These are phyloP conservation scores for Nomada flava DNA, from an alignment of 2,888 invertebrate genomes.

Conservation along the genomic window DNA sequence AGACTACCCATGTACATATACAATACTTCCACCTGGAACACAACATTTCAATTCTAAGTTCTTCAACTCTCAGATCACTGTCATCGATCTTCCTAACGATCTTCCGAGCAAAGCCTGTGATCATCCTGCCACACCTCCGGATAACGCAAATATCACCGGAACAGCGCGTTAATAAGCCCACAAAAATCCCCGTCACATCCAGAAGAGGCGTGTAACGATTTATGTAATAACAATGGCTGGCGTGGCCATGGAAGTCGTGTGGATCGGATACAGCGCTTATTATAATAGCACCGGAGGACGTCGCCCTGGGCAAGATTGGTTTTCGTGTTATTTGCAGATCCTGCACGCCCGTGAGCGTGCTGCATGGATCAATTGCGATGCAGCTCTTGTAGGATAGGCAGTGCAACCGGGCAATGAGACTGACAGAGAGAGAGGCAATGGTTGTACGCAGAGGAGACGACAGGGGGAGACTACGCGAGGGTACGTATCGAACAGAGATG, in stretches of 20 bases:
- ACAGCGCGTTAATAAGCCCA: slow-evolving; percentile 15
- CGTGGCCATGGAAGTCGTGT: slow-evolving; percentile 32
- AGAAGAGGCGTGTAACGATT: slow-evolving; percentile 23
- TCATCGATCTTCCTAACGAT: not conserved
- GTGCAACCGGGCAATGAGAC: slow-evolving; percentile 20
- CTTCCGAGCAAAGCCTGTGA: not conserved
- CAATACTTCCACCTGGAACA: not conserved
- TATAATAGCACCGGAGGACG: slow-evolving; percentile 47
- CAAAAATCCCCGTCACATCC: slow-evolving; percentile 15
- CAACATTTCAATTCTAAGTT: not conserved
- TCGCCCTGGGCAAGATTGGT: slow-evolving; percentile 65
- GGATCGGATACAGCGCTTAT: slow-evolving; percentile 56
- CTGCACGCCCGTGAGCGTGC: slow-evolving; percentile 66
- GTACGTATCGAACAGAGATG: slow-evolving; percentile 33
- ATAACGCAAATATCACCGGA: slow-evolving; percentile 18
- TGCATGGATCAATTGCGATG: slow-evolving; percentile 77
- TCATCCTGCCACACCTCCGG: not conserved
- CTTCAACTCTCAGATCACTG: not conserved
- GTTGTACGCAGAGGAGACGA: not conserved
- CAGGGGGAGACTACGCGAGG: not conserved
- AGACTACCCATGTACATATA: too few species aligned
- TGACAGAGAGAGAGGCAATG: slow-evolving; percentile 2
- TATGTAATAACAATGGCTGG: slow-evolving; percentile 43
- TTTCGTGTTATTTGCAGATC: slow-evolving; percentile 80
- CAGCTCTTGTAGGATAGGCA: slow-evolving; percentile 70